Evolutionary conservation across 2,888 invertebrate species (phyloP).

Genomic region (Odontothrips loti): DNA sequence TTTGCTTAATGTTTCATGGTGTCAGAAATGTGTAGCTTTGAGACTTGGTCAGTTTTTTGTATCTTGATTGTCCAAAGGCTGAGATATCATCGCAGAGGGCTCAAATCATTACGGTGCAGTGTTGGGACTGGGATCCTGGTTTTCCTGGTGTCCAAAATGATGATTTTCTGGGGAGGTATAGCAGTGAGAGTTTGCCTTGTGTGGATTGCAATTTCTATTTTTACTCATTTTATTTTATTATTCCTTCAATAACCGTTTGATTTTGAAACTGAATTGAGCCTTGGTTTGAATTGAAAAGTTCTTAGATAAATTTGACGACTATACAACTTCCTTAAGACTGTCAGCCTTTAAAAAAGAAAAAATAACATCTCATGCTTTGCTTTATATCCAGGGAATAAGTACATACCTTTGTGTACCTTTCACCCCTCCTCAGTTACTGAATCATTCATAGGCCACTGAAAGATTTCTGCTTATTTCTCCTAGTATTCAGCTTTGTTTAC

Average conservation of each 20-base stretch:
- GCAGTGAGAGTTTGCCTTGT: background rate
- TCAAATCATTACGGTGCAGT: conserved; percentile 68
- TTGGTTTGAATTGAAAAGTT: background rate
- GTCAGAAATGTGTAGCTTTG: too few species aligned
- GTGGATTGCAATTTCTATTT: conserved; percentile 5
- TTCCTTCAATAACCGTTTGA: background rate
- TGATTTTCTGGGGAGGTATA: conserved; percentile 78
- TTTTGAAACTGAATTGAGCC: background rate
- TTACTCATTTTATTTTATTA: background rate
- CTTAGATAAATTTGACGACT: background rate
- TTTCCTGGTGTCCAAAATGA: conserved; percentile 72
- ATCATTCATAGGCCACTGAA: too few species aligned
- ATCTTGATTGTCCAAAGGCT: conserved; percentile 53
- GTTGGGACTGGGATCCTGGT: conserved; percentile 81
- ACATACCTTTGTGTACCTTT: too few species aligned
- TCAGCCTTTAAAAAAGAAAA: too few species aligned
- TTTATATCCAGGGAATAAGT: too few species aligned
- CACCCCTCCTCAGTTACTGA: too few species aligned
- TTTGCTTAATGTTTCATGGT: too few species aligned
- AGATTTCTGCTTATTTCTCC: too few species aligned
- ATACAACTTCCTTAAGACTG: background rate
- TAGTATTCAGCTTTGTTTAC: too few species aligned
- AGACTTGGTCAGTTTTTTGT: too few species aligned
- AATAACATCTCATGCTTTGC: too few species aligned
- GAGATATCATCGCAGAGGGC: conserved; percentile 69